Conservation (phyloP, 1,140 invertebrate genomes). For the Listronotus oregonensis region DNA sequence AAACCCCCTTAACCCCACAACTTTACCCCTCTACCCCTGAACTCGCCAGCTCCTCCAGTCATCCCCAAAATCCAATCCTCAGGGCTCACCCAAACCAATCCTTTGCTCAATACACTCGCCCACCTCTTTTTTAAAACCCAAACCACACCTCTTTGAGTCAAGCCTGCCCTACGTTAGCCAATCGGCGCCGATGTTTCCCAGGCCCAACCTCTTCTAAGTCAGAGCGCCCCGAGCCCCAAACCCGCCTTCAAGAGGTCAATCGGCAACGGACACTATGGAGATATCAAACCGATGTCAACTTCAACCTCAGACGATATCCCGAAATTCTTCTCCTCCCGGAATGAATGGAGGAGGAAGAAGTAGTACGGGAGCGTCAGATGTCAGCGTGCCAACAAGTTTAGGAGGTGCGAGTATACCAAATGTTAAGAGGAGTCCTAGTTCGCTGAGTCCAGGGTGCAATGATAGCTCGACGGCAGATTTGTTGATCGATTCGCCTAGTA, state of each 20-base stretch:
- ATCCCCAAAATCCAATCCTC: slow-evolving; percentile 62
- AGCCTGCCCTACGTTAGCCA: slow-evolving; percentile 44
- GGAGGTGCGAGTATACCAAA: slow-evolving; percentile 60
- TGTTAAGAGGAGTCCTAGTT: slow-evolving; percentile 58
- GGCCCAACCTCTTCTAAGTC: slow-evolving; percentile 11
- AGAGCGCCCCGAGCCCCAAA: slow-evolving; percentile 17
- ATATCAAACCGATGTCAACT: slow-evolving; percentile 40
- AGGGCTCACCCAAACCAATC: slow-evolving; percentile 45
- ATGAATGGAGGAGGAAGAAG: slow-evolving; percentile 62
- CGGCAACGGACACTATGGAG: slow-evolving; percentile 50
- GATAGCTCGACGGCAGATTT: slow-evolving; percentile 68
- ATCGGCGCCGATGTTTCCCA: slow-evolving; percentile 39
- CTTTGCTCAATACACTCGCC: slow-evolving; percentile 54
- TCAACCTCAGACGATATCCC: slow-evolving; percentile 35
- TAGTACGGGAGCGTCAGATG: slow-evolving; percentile 70
- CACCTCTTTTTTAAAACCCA: slow-evolving; percentile 60
- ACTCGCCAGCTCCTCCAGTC: slow-evolving; percentile 68
- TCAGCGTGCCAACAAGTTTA: slow-evolving; percentile 77
- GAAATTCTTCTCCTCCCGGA: slow-evolving; percentile 55
- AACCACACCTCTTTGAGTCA: slow-evolving; percentile 57
- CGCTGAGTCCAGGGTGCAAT: slow-evolving; percentile 64
- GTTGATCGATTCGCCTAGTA: slow-evolving; percentile 81
- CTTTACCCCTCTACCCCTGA: slow-evolving; percentile 70
- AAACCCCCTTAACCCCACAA: slow-evolving; percentile 64
- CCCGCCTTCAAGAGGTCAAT: slow-evolving; percentile 17